Evolutionary conservation across 2,113 vertebrate species (phyloP).

Genomic region (Capreolus pygargus): DNA sequence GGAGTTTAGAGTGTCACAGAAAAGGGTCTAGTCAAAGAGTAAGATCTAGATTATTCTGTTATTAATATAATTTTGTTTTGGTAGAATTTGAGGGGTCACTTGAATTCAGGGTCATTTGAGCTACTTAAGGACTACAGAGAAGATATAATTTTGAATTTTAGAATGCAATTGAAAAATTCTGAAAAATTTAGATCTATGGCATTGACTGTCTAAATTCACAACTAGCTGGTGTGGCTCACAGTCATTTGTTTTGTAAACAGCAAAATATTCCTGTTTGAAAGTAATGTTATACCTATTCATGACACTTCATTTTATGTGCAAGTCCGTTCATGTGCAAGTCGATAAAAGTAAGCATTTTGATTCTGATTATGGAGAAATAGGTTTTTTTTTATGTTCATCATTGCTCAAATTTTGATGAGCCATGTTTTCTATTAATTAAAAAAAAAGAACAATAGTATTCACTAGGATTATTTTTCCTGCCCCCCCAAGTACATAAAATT

Average conservation of each 20-base stretch:
- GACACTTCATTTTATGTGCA: neutral
- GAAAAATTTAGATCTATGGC: neutral
- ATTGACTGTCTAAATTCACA: conserved; percentile 22
- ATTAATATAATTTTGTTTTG: conserved; percentile 20
- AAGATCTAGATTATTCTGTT: neutral
- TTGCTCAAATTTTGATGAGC: conserved; percentile 27
- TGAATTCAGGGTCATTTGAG: neutral
- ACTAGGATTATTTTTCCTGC: neutral
- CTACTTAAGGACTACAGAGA: neutral
- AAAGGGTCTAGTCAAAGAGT: neutral
- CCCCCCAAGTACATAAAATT: neutral
- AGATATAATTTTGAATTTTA: conserved; percentile 50
- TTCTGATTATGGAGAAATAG: neutral
- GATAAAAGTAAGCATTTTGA: neutral
- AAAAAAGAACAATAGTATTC: neutral
- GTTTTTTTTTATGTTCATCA: neutral
- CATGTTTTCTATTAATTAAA: neutral
- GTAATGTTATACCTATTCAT: neutral
- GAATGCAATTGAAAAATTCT: neutral
- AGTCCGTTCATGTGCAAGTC: neutral
- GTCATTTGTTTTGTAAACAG: neutral
- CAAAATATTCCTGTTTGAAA: conserved; percentile 18
- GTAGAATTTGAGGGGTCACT: neutral
- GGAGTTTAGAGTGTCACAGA: neutral
- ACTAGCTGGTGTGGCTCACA: neutral